Evolutionary conservation across 1,140 invertebrate genomes (phyloP).

Genomic region (Zaprionus kolodkinae): DNA sequence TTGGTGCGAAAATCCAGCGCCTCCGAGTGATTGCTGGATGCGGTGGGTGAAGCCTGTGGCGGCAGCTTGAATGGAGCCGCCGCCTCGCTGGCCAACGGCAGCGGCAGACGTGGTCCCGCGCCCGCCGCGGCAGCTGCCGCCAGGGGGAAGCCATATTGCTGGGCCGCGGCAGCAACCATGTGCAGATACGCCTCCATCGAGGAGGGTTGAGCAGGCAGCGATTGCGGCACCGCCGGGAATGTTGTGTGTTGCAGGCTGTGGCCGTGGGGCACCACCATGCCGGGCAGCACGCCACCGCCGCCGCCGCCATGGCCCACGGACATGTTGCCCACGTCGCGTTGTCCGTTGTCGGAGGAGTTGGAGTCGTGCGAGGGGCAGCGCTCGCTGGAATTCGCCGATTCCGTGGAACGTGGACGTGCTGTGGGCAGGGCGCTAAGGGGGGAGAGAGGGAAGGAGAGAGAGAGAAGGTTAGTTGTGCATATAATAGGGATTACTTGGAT

Average conservation of each 20-base stretch:
- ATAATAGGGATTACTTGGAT: too few species aligned
- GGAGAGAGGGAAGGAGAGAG: constrained; percentile 59
- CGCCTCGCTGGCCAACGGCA: constrained; percentile 86
- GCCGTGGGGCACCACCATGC: constrained; percentile 72
- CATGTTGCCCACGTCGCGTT: constrained; percentile 74
- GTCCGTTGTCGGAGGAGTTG: constrained; percentile 86
- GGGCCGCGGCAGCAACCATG: constrained; percentile 87
- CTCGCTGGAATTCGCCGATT: constrained; percentile 89
- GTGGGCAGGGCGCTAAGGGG: constrained; percentile 89
- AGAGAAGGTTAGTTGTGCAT: background rate
- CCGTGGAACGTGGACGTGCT: constrained; percentile 91
- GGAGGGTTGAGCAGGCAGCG: constrained; percentile 89
- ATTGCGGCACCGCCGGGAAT: constrained; percentile 78
- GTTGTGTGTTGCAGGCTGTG: constrained; percentile 84
- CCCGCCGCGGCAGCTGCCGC: constrained; percentile 85
- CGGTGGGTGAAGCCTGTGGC: constrained; percentile 83
- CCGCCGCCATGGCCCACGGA: constrained; percentile 59
- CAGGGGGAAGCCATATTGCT: constrained; percentile 90
- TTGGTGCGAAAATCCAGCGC: constrained; percentile 81
- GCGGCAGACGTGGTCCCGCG: constrained; percentile 82
- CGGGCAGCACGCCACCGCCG: constrained; percentile 76
- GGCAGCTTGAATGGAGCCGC: constrained; percentile 80
- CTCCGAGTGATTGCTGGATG: constrained; percentile 76
- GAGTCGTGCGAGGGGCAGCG: constrained; percentile 89
- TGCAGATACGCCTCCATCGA: constrained; percentile 91